phyloP scores from a whole-genome alignment of 2,113 vertebrate species.

The Eidolon helvum region DNA sequence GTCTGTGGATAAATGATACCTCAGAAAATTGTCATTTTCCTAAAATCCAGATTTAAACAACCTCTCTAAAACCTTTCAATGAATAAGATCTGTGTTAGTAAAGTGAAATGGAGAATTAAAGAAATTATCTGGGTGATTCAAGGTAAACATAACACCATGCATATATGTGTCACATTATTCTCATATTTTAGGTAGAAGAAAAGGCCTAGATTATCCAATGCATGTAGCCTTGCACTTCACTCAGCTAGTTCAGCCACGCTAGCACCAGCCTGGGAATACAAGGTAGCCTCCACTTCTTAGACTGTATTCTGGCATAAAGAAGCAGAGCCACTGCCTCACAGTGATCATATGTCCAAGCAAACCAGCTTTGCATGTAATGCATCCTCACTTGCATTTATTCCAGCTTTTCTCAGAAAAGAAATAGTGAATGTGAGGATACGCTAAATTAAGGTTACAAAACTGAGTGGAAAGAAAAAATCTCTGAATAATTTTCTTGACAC shows the following conservation, averaged over 20 bases:
- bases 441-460: constrained; percentile 44
- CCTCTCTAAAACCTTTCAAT: neutral
- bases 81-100: constrained; percentile 2
- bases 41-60: constrained; percentile 54
- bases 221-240: neutral
- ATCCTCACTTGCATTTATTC: constrained; percentile 7
- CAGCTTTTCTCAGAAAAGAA: constrained; percentile 9
- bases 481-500: constrained; percentile 67
- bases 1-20: constrained; percentile 40
- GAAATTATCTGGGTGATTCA: neutral
- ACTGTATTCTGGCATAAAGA: neutral
- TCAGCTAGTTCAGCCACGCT: neutral
- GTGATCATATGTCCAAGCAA: neutral
- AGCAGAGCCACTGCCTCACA: neutral
- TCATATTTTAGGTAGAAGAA: neutral
- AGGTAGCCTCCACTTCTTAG: neutral
- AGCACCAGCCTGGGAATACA: neutral
- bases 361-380: neutral
- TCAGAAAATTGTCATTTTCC: constrained; percentile 48
- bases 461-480: constrained; percentile 42
- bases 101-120: constrained; percentile 30
- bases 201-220: neutral
- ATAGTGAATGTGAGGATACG: neutral
- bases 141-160: neutral
- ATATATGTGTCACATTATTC: neutral